Conservation (phyloP, 2,888 invertebrate genomes). For the Atherix ibis region DNA sequence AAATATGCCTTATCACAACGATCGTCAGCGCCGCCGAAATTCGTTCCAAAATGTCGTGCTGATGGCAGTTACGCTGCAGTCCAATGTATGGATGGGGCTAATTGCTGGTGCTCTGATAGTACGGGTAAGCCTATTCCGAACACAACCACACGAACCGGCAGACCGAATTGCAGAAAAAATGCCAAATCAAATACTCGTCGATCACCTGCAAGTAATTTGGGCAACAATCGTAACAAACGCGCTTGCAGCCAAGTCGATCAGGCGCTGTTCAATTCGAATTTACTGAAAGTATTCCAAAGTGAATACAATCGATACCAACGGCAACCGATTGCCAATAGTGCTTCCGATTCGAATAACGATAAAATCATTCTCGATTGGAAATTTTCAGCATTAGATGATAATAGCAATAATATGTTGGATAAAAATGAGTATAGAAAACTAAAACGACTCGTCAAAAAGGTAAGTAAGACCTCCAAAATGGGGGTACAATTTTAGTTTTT, state of each 20-base stretch:
- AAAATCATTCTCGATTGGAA: slow-evolving; percentile 71
- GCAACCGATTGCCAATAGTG: slow-evolving; percentile 13
- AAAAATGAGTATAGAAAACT: slow-evolving; percentile 70
- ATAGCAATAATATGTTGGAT: slow-evolving; percentile 61
- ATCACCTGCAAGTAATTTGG: slow-evolving; percentile 39
- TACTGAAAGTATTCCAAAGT: slow-evolving; percentile 69
- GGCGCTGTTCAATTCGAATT: slow-evolving; percentile 63
- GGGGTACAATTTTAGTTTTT: neutral
- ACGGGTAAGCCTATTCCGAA: slow-evolving; percentile 69
- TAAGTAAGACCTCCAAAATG: slow-evolving; percentile 18
- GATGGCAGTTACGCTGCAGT: slow-evolving; percentile 75
- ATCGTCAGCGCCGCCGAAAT: slow-evolving; percentile 36
- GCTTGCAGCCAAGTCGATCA: slow-evolving; percentile 62
- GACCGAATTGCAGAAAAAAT: slow-evolving; percentile 48
- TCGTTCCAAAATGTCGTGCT: slow-evolving; percentile 62
- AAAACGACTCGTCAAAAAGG: slow-evolving; percentile 66
- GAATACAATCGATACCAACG: slow-evolving; percentile 46
- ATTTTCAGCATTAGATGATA: slow-evolving; percentile 66
- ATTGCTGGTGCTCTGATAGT: slow-evolving; percentile 84
- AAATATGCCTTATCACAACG: slow-evolving; percentile 31
- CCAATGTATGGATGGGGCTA: slow-evolving; percentile 66
- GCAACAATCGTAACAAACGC: slow-evolving; percentile 21
- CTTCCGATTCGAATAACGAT: slow-evolving; percentile 25
- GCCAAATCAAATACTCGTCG: slow-evolving; percentile 44
- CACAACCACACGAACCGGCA: slow-evolving; percentile 54